Evolutionary conservation across 2,113 vertebrate genomes (phyloP).

Genomic region (Elephas maximus): DNA sequence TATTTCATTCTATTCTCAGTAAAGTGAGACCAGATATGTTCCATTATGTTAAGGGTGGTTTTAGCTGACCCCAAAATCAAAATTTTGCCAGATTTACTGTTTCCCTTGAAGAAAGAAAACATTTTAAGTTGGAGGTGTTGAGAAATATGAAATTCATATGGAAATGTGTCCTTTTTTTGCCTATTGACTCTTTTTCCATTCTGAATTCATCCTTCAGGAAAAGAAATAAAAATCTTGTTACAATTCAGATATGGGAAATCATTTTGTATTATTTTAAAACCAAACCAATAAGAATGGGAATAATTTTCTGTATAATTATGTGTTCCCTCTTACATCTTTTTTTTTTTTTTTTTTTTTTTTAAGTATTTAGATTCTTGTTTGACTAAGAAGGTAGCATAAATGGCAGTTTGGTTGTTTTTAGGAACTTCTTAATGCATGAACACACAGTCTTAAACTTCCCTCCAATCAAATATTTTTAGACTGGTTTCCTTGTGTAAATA

Average conservation of each 20-base stretch:
- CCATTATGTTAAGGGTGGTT: not conserved
- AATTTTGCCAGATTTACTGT: not conserved
- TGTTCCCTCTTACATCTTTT: not conserved
- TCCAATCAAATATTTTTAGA: not conserved
- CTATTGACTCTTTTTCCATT: not conserved
- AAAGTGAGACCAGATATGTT: not conserved
- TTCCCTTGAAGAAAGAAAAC: slow-evolving; percentile 2
- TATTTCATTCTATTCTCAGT: not conserved
- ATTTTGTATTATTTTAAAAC: slow-evolving; percentile 25
- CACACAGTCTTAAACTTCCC: slow-evolving; percentile 1
- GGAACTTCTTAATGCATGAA: not conserved
- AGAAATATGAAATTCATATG: not conserved
- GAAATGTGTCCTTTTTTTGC: not conserved
- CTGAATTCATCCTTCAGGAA: not conserved
- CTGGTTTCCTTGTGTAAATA: not conserved
- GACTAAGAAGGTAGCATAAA: not conserved
- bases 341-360: not conserved
- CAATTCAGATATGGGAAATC: not conserved
- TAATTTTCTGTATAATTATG: not conserved
- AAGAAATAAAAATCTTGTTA: not conserved
- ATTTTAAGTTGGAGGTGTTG: not conserved
- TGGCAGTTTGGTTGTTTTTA: not conserved
- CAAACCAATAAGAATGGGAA: not conserved
- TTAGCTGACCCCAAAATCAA: not conserved
- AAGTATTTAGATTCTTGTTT: not conserved